Evolutionary conservation across 2,888 invertebrate species (phyloP).

Genomic region (Neuroscelio doddi): DNA sequence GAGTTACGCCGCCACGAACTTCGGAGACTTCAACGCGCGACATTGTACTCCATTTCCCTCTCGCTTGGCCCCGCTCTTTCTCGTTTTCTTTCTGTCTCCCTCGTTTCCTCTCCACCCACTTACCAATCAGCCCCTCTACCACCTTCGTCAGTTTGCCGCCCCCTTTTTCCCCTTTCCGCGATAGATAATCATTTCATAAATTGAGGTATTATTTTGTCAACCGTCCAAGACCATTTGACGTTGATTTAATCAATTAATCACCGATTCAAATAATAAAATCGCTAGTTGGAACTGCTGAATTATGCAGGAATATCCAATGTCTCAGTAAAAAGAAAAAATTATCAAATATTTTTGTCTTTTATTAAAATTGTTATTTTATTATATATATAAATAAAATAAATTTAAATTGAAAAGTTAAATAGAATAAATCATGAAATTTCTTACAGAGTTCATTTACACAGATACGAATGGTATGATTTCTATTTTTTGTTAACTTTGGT

Average conservation of each 20-base stretch:
- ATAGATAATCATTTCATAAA: constrained; percentile 40
- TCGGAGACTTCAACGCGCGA: constrained; percentile 70
- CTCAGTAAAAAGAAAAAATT: too few species aligned
- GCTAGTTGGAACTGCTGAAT: constrained; percentile 19
- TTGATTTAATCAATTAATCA: constrained; percentile 45
- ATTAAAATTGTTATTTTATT: too few species aligned
- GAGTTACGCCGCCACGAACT: constrained; percentile 18
- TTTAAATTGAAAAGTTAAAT: too few species aligned
- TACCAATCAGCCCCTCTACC: constrained; percentile 44
- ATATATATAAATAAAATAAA: too few species aligned
- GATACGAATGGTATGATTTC: constrained; percentile 20
- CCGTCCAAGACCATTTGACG: constrained; percentile 30
- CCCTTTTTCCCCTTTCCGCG: constrained; percentile 46
- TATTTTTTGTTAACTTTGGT: constrained; percentile 48
- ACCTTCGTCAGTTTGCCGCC: constrained; percentile 41
- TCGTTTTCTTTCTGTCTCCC: constrained; percentile 46
- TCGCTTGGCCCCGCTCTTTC: constrained; percentile 46
- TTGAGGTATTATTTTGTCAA: constrained; percentile 45
- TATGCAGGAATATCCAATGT: constrained; percentile 29
- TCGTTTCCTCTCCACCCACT: constrained; percentile 53
- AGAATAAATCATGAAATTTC: too few species aligned
- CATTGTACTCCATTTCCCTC: constrained; percentile 52
- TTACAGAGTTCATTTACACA: neutral
- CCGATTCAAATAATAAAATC: constrained; percentile 36
- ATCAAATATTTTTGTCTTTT: too few species aligned